Evolutionary conservation across 2,113 vertebrate genomes (phyloP), one percentile per base, ranked within the genome.

Genomic region (Tupaia chinensis): DNA sequence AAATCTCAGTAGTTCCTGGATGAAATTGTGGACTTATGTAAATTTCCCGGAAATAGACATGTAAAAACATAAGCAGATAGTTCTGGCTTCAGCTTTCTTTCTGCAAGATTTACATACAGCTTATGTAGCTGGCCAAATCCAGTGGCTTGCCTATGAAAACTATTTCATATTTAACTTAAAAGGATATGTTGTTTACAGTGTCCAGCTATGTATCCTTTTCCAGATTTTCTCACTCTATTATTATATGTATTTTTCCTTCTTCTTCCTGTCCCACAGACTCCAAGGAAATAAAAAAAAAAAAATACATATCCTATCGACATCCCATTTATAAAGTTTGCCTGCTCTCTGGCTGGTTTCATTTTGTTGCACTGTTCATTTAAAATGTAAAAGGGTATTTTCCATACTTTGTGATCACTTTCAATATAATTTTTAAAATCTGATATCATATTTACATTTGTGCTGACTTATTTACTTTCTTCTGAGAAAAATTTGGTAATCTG

Each of bases 91-190:
- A 58, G 16, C 1, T 34, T 78, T 77, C 22, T 65, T 83, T 66
- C 44, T 58, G 19, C 9, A 65, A 78, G 63, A 16, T 11, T 23
- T 63, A 63, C n/a, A n/a, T 23, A 23, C 5, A 27, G 1, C 2
- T 14, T 23, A 0, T 5, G n/a, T 25, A 58, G 1, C 14, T 11
- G 3, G 2, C 1, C 17, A 66, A 2, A 15, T 54, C 9, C 12
- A 9, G 3, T 54, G 32, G 1, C 3, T 16, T 74, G 11, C 7
- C 1, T 0, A 1, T 53, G 6, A 66, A 54, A 11, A 15, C 2
- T 54, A 3, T 34, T 23, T 19, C 20, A 32, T 17, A 25, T 8
- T 9, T 0, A 19, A 14, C 65, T 60, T 34, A 5, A 17, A 65
- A 12, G 17, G 19, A 23, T 4, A 17, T 16, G 11, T 72, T 19